Conservation (phyloP, 1,140 invertebrate species). For the Sycophila sp. region DNA sequence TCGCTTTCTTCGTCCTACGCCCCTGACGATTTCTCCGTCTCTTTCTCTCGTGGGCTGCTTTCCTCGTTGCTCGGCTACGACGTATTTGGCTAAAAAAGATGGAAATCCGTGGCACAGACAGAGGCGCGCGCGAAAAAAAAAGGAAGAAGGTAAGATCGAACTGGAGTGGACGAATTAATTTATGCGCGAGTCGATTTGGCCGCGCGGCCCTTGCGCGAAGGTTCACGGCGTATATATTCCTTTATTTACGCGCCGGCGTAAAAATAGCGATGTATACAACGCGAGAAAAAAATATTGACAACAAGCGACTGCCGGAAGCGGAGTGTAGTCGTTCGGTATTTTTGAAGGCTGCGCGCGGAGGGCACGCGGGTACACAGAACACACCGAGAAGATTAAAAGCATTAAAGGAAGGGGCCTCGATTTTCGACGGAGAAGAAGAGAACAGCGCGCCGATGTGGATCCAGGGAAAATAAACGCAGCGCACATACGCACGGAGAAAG, state of each 20-base stretch:
- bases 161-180: constrained; percentile 26
- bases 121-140: not conserved
- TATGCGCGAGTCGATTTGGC: not conserved
- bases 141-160: not conserved
- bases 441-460: not conserved
- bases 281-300: not conserved
- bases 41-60: constrained; percentile 17
- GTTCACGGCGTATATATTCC: not conserved
- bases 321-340: not conserved
- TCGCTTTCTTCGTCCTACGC: not conserved
- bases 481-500: not conserved
- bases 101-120: constrained; percentile 1
- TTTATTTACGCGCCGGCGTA: not conserved
- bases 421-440: not conserved
- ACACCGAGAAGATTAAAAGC: no score
- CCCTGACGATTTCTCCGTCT: no score
- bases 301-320: no score
- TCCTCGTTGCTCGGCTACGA: constrained; percentile 20
- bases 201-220: not conserved
- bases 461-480: not conserved
- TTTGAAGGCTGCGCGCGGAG: not conserved
- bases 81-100: constrained; percentile 1
- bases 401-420: not conserved
- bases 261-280: not conserved
- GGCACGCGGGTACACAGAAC: not conserved